Conservation (phyloP, 2,888 invertebrate genomes). For the Macropis europaea region DNA sequence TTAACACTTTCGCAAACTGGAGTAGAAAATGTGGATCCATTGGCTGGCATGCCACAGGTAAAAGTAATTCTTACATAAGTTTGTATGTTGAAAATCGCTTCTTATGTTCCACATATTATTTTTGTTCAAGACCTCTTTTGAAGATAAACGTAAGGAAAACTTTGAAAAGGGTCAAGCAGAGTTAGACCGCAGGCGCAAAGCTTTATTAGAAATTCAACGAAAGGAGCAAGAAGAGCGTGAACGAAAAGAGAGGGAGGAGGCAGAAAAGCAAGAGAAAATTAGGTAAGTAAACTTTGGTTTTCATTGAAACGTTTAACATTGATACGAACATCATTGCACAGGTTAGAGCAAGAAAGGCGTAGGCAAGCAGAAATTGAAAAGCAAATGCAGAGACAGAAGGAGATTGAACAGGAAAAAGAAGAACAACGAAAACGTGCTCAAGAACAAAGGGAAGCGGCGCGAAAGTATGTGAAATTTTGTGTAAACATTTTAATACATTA, state of each 20-base stretch:
- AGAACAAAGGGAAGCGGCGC: slow-evolving; percentile 89
- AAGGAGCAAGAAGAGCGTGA: slow-evolving; percentile 97
- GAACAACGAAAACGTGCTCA: slow-evolving; percentile 89
- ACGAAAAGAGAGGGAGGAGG: slow-evolving; percentile 94
- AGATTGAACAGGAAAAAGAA: slow-evolving; percentile 87
- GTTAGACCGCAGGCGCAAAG: slow-evolving; percentile 92
- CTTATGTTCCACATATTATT: neutral
- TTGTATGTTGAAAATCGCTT: neutral
- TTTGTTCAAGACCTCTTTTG: slow-evolving; percentile 87
- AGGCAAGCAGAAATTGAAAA: slow-evolving; percentile 93
- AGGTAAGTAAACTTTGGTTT: slow-evolving; percentile 79
- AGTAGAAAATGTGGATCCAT: slow-evolving; percentile 73
- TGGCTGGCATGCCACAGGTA: slow-evolving; percentile 78
- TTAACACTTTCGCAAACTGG: slow-evolving; percentile 73
- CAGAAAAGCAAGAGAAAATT: slow-evolving; percentile 91
- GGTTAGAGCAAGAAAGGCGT: slow-evolving; percentile 86
- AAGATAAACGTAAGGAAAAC: slow-evolving; percentile 98
- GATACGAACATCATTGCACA: slow-evolving; percentile 42
- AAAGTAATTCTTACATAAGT: neutral
- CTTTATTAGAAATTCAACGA: slow-evolving; percentile 93
- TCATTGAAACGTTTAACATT: neutral
- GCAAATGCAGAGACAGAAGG: slow-evolving; percentile 89
- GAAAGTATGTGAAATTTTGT: slow-evolving; percentile 81
- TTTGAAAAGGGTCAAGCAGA: slow-evolving; percentile 99
- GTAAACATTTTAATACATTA: neutral